Percentiles rank a stretch among this genome's conserved stretches.
Conservation (phyloP, 2,113 vertebrate genomes). For the Nothoprocta perdicaria region DNA sequence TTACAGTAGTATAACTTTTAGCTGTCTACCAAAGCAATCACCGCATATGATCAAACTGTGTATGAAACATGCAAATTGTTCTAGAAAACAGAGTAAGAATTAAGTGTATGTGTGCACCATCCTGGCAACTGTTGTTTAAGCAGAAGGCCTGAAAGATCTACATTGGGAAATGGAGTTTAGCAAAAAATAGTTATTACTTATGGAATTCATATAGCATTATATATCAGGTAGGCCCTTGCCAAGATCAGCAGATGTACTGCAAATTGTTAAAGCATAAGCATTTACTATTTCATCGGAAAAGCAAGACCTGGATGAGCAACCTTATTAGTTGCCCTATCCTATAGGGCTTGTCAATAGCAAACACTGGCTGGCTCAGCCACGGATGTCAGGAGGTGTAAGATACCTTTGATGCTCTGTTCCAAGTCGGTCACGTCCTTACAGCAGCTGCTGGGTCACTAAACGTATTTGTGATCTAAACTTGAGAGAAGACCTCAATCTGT, state of each 20-base stretch:
- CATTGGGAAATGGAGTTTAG: not conserved
- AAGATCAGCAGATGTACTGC: not conserved
- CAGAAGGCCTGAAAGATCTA: not conserved
- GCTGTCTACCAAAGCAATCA: not conserved
- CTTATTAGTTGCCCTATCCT: not conserved
- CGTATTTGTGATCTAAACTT: rapidly evolving
- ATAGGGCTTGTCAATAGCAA: not conserved
- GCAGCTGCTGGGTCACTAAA: not conserved
- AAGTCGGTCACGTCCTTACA: rapidly evolving
- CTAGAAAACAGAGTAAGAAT: not conserved
- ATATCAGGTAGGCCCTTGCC: not conserved
- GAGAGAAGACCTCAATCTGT: rapidly evolving
- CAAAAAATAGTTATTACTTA: not conserved
- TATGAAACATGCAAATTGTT: not conserved
- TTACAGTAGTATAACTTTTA: not conserved
- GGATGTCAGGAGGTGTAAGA: not conserved
- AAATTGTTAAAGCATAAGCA: not conserved
- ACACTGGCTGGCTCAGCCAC: not conserved
- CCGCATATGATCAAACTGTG: not conserved
- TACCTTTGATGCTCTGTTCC: not conserved
- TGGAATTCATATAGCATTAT: rapidly evolving
- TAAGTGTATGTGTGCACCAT: no score
- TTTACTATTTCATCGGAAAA: not conserved
- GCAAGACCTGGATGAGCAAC: not conserved
- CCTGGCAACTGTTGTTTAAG: not conserved